Evolutionary conservation across 2,888 invertebrate species (phyloP), one percentile per base, ranked within the genome.

Genomic region (Spicauda simplicius): DNA sequence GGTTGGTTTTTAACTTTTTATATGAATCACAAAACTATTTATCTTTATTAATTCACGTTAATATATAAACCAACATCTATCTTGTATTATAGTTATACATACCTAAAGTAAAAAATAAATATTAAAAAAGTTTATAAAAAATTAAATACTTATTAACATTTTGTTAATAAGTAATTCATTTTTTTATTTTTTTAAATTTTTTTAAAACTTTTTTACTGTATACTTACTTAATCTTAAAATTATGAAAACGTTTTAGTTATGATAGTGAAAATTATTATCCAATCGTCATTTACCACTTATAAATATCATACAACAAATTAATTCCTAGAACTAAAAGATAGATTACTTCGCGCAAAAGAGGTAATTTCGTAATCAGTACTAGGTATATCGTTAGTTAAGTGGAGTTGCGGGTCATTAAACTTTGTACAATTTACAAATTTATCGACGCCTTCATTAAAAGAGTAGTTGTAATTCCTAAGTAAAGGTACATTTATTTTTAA

Each of bases 341-440:
- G n/a, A 58, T 37, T 58, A 58, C 20, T 64, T 56, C n/a, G 11
- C 16, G 48, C 16, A 37, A 61, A 33, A 25, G 20, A 61, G 61
- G 2, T 61, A 37, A 61, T 61, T 53, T 53, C 30, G 53, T 54
- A 53, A 61, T 61, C 37, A 53, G 19, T 61, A 53, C 61, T 53
- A 8, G 41, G 53, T 25, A 25, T 25, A 25, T 53, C 55, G 30
- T 48, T 63, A 64, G 33, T 59, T 58, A 58, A 58, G 16, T 58
- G 33, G 58, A 58, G 53, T 12, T 58, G 25, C 58, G 57, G 64
- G 58, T 65, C 58, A 58, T 53, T 58, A 54, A 16, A 65, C 58
- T 64, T 52, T 53, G 56, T 41, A 41, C 58, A 18, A 45, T 20
- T 58, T 10, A 20, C 20, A 56, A 63, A 37, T 16, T 18, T 56